A percentile compares a stretch with the other conserved stretches of the same genome.
Conservation (phyloP, 1,140 invertebrate species). For the Aphaenogaster floridana region DNA sequence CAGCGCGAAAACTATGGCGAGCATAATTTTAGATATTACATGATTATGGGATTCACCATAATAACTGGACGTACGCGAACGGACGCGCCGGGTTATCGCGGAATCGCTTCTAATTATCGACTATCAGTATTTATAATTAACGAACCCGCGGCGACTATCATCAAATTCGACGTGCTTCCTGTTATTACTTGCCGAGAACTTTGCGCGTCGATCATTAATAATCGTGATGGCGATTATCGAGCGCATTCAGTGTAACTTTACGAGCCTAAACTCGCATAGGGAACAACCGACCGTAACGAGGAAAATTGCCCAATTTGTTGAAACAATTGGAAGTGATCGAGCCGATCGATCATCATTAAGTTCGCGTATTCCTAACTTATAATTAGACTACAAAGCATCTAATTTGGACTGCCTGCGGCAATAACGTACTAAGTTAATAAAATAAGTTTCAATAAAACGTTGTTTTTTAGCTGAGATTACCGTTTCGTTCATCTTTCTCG, state of each 20-base stretch:
- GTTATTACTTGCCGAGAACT: constrained; percentile 61
- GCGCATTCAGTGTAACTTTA: constrained; percentile 9
- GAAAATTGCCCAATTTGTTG: constrained; percentile 18
- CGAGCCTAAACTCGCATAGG: constrained; percentile 8
- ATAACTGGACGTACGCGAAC: constrained; percentile 24
- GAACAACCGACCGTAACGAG: neutral
- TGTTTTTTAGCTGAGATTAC: neutral
- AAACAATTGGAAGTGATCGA: neutral
- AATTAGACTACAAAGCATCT: neutral
- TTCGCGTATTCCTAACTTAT: neutral
- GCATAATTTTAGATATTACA: constrained; percentile 67
- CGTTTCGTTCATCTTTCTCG: neutral
- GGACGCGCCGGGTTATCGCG: constrained; percentile 44
- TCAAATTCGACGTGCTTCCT: constrained; percentile 61
- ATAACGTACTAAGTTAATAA: neutral
- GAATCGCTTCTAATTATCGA: constrained; percentile 53
- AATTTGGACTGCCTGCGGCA: neutral
- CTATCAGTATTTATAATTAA: constrained; percentile 69
- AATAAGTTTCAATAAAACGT: neutral
- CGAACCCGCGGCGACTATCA: constrained; percentile 53
- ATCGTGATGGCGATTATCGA: constrained; percentile 35
- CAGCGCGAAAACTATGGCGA: constrained; percentile 52
- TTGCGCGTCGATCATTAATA: constrained; percentile 58
- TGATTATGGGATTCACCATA: constrained; percentile 52
- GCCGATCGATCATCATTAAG: neutral